These are phyloP conservation scores for Drosophila buzzatii DNA, from an alignment of 2,888 invertebrate species.

Conservation along the genomic window DNA sequence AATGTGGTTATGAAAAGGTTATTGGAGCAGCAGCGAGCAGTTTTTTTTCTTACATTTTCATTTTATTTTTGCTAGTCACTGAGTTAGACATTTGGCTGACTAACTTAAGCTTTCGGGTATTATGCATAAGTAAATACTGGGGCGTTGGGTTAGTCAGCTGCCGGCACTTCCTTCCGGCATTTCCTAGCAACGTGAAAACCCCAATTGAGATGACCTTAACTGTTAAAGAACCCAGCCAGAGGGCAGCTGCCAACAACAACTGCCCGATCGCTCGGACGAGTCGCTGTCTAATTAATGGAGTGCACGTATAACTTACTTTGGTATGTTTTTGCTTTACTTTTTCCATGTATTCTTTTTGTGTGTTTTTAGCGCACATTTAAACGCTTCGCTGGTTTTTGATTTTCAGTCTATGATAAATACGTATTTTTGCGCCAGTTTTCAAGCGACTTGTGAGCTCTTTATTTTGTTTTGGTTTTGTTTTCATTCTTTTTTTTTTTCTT, in stretches of 20 bases:
- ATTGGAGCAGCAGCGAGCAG: constrained; percentile 66
- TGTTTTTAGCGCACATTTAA: constrained; percentile 63
- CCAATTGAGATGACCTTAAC: constrained; percentile 64
- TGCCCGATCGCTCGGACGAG: constrained; percentile 30
- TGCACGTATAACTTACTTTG: constrained; percentile 64
- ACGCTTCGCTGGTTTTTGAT: constrained; percentile 73
- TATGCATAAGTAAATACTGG: constrained; percentile 14
- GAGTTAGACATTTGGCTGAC: constrained; percentile 47
- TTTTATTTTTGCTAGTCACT: constrained; percentile 36
- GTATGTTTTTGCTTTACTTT: constrained; percentile 25
- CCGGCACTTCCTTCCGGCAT: constrained; percentile 77
- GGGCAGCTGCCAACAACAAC: constrained; percentile 45
- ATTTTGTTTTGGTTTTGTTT: constrained; percentile 11
- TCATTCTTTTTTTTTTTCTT: constrained; percentile 1
- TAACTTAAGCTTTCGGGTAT: constrained; percentile 36
- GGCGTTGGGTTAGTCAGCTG: constrained; percentile 37
- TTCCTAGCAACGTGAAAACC: constrained; percentile 36
- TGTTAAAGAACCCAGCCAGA: constrained; percentile 58
- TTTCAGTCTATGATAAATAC: constrained; percentile 63
- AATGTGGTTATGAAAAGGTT: constrained; percentile 64
- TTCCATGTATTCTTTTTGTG: constrained; percentile 26
- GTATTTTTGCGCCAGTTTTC: constrained; percentile 44
- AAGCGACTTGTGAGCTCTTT: constrained; percentile 35
- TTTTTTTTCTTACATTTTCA: constrained; percentile 9
- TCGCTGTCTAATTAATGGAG: constrained; percentile 70